Conservation (phyloP, 2,888 invertebrate genomes). For the Euzetes globulus region DNA sequence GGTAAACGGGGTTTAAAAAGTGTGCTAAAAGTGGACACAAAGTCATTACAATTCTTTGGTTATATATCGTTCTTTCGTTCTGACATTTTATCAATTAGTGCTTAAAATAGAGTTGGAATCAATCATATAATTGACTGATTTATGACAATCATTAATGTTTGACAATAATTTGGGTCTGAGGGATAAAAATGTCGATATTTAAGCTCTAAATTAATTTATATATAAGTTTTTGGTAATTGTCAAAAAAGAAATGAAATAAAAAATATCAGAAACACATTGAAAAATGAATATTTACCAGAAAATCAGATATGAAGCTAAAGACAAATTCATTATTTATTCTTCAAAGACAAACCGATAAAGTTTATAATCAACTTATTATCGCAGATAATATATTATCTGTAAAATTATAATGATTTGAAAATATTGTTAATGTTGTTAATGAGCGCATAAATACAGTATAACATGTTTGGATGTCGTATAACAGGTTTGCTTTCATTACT, state of each 20-base stretch:
- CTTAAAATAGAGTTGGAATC: no score
- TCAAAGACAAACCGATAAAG: neutral
- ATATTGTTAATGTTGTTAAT: slow-evolving; percentile 8
- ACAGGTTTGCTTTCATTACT: slow-evolving; percentile 5
- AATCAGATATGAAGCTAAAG: neutral
- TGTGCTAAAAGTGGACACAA: no score
- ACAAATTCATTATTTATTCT: neutral
- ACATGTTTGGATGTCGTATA: slow-evolving; percentile 10
- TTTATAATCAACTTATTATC: slow-evolving; percentile 17
- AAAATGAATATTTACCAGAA: neutral
- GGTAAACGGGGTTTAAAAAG: no score
- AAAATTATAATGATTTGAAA: slow-evolving; percentile 20
- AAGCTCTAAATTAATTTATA: no score
- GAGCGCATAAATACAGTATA: slow-evolving; percentile 7
- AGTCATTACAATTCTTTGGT: no score
- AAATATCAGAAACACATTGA: neutral
- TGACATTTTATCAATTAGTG: no score
- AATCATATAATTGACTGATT: no score
- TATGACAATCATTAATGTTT: no score
- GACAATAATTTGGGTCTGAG: no score
- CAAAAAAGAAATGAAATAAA: neutral
- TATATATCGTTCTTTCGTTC: no score
- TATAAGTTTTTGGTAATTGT: no score
- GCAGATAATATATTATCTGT: slow-evolving; percentile 18
- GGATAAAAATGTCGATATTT: no score